Percentiles rank a stretch among this genome's conserved stretches.
Conservation (phyloP, 2,888 invertebrate species). For the Adelphocoris suturalis region DNA sequence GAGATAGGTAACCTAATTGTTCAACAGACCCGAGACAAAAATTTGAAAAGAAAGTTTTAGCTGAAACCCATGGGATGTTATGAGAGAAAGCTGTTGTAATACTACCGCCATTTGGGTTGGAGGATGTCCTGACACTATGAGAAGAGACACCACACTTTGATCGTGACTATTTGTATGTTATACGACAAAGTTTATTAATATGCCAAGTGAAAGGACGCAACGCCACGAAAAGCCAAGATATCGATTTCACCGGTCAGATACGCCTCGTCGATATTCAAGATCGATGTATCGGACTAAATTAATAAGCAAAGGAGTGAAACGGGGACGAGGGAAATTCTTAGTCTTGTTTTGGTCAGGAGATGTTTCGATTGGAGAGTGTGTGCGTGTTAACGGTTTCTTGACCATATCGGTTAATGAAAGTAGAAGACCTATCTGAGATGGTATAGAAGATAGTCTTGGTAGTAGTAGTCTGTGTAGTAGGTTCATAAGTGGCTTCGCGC, state of each 20-base stretch:
- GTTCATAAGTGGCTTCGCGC: no score
- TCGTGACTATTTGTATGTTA: background rate
- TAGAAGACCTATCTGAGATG: background rate
- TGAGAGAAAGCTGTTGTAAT: no score
- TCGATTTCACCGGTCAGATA: conserved; percentile 15
- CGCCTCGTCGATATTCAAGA: conserved; percentile 25
- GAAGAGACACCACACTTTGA: background rate
- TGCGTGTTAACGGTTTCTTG: background rate
- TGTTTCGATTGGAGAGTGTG: background rate
- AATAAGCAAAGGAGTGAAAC: conserved; percentile 1
- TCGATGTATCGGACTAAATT: background rate
- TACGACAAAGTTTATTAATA: background rate
- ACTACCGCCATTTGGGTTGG: no score
- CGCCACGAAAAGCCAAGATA: background rate
- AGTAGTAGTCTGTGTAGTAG: no score
- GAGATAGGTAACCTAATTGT: no score
- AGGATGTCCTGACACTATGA: background rate
- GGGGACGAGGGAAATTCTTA: background rate
- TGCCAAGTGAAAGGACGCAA: background rate
- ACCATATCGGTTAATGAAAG: conserved; percentile 14
- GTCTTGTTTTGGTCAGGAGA: background rate
- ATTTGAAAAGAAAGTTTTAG: no score
- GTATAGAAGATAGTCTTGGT: no score
- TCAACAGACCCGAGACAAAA: no score
- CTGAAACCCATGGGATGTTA: no score